phyloP scores from a whole-genome alignment of 1,140 invertebrate genomes.

The Melitaea cinxia region DNA sequence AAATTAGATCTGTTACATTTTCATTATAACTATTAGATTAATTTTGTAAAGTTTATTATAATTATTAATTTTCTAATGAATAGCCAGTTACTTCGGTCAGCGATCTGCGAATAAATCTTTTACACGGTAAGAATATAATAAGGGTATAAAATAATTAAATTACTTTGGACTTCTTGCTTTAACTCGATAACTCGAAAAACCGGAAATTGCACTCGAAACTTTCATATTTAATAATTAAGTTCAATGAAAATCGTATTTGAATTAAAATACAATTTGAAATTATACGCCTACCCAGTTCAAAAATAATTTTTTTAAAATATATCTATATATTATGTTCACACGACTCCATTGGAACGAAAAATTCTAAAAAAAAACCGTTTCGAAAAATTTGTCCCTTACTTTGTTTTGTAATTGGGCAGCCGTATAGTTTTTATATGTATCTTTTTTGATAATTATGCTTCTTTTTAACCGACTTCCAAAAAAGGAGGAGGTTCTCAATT shows the following conservation, averaged over 20 bases:
- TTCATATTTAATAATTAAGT: slow-evolving; percentile 13
- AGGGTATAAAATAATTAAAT: slow-evolving; percentile 25
- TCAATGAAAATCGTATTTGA: neutral
- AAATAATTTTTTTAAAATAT: too few species aligned
- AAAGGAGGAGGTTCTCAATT: too few species aligned
- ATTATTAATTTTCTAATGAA: slow-evolving; percentile 1
- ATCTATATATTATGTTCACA: too few species aligned
- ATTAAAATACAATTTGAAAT: neutral
- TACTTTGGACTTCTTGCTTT: slow-evolving; percentile 14
- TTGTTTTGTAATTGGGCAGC: too few species aligned
- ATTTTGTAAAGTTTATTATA: slow-evolving; percentile 3
- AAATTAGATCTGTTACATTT: neutral
- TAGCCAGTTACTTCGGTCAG: neutral
- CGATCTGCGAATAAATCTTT: slow-evolving; percentile 1
- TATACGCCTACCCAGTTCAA: too few species aligned
- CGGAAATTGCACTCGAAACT: slow-evolving; percentile 21
- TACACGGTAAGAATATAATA: slow-evolving; percentile 4
- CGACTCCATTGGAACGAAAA: too few species aligned
- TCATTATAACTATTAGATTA: neutral
- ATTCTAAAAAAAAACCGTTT: too few species aligned
- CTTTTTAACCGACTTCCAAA: too few species aligned
- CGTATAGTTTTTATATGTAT: too few species aligned
- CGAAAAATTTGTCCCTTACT: too few species aligned
- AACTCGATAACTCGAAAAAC: slow-evolving; percentile 19
- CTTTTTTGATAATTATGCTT: too few species aligned